phyloP scores from a whole-genome alignment of 2,888 invertebrate genomes.

The Mesorhabditis spiculigera region DNA sequence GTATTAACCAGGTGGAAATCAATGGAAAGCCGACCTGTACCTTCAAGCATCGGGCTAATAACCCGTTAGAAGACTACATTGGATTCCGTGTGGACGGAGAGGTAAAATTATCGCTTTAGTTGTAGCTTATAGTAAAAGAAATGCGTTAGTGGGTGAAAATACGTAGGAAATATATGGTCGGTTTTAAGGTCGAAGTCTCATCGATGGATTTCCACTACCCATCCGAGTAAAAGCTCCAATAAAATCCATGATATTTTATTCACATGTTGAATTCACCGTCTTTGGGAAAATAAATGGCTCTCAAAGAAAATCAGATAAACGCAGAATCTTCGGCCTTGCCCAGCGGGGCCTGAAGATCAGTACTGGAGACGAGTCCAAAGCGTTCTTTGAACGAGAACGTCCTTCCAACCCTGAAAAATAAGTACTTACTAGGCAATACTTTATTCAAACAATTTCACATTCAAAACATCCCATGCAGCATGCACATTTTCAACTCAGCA shows the following conservation, averaged over 20 bases:
- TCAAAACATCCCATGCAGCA: too few species aligned
- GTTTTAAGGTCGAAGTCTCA: not conserved
- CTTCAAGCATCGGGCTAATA: constrained; percentile 54
- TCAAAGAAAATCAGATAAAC: too few species aligned
- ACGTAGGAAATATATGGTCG: not conserved
- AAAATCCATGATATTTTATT: too few species aligned
- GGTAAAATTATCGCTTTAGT: constrained; percentile 8
- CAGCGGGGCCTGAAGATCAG: too few species aligned
- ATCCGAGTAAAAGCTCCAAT: not conserved
- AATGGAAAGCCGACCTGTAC: constrained; percentile 33
- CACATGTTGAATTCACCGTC: too few species aligned
- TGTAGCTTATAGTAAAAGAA: too few species aligned
- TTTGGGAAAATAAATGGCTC: too few species aligned
- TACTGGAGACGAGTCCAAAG: not conserved
- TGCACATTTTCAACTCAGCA: too few species aligned
- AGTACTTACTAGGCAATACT: not conserved
- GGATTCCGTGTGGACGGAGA: constrained; percentile 47
- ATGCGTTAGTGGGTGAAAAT: not conserved
- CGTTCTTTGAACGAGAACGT: not conserved
- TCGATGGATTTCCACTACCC: not conserved
- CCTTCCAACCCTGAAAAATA: not conserved
- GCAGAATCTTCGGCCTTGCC: too few species aligned
- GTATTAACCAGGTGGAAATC: not conserved
- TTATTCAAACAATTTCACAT: too few species aligned
- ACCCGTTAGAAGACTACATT: constrained; percentile 47